Evolutionary conservation across 2,888 invertebrate genomes (phyloP).

Genomic region (Apoda limacodes): DNA sequence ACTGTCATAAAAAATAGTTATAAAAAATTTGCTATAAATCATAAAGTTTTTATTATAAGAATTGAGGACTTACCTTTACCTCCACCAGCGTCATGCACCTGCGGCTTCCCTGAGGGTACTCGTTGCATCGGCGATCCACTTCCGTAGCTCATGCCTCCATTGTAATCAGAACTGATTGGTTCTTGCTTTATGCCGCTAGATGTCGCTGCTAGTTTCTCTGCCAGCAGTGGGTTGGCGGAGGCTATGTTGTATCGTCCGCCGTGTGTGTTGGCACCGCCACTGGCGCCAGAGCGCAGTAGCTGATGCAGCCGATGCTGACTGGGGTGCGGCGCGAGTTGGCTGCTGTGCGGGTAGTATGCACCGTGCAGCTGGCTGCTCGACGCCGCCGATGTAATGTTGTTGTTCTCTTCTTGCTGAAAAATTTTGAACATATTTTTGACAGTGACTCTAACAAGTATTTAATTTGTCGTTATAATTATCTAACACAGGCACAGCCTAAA

Average conservation of each 20-base stretch:
- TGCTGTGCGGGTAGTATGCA: constrained; percentile 51
- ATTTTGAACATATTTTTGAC: too few relatives aligned
- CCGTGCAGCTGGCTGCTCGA: constrained; percentile 51
- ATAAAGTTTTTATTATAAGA: too few relatives aligned
- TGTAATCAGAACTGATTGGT: constrained; percentile 62
- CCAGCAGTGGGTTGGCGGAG: constrained; percentile 87
- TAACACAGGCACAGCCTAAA: too few relatives aligned
- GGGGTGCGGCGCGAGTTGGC: constrained; percentile 46
- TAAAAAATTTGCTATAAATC: too few relatives aligned
- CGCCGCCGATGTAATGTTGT: constrained; percentile 57
- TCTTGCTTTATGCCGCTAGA: constrained; percentile 71
- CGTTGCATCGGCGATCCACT: constrained; percentile 63
- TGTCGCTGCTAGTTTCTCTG: constrained; percentile 86
- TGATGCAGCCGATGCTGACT: constrained; percentile 59
- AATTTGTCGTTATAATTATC: too few relatives aligned
- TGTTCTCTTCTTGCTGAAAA: constrained; percentile 70
- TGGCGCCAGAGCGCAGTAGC: constrained; percentile 54
- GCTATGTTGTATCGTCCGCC: constrained; percentile 82
- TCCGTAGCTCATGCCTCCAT: constrained; percentile 64
- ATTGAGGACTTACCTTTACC: constrained; percentile 66
- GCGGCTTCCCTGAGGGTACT: constrained; percentile 64
- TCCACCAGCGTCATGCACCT: constrained; percentile 65
- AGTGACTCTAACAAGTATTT: too few relatives aligned
- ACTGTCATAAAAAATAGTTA: constrained; percentile 11
- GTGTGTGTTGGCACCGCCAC: constrained; percentile 59